Evolutionary conservation across 2,113 vertebrate species (phyloP), one percentile per base, ranked within the genome.

Genomic region (Heliornis fulica): DNA sequence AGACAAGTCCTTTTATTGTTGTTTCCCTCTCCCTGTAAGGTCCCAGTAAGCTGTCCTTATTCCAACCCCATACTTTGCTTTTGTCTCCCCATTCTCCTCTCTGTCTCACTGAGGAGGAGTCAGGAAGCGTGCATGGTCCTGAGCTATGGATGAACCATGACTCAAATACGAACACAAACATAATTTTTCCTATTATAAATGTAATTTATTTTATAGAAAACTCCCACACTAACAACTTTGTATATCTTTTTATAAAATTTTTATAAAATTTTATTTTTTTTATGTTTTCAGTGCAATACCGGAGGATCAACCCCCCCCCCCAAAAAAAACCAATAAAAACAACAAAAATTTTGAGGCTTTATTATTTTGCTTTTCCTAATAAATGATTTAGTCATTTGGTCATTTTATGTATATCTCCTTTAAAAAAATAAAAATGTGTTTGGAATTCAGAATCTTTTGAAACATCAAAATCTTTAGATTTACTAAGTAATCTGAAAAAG

Each of bases 401-500:
- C 4, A 29, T 18, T 90, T 91, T 54, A 32, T 74, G 5, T 10
- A 11, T 87, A 78, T 70, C 4, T 80, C 11, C 29, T 68, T 92
- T 3, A 7, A 59, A 89, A 69, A 48, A 26, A 17, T 41, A 50
- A 51, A 51, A 15, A 25, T 5, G 11, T 15, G 16, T 36, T 84
- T 72, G 89, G 36, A 46, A 22, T 80, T 32, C 20, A 68, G 60
- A 56, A 84, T 43, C 19, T 84, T 57, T 7, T 71, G 60, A 94
- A 89, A 54, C 53, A 28, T 82, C 25, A 80, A 68, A 88, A 11
- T 77, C 22, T 45, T 78, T 84, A 68, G 29, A 65, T 65, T 79
- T 91, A 77, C 48, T 90, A 90, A 90, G n/a, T 75, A 94, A 76
- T 86, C 71, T 85, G 70, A 83, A 64, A 94, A 95, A 89, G 16